These are phyloP conservation scores for Tortrix viridana DNA, from an alignment of 2,888 invertebrate genomes.

Conservation along the genomic window DNA sequence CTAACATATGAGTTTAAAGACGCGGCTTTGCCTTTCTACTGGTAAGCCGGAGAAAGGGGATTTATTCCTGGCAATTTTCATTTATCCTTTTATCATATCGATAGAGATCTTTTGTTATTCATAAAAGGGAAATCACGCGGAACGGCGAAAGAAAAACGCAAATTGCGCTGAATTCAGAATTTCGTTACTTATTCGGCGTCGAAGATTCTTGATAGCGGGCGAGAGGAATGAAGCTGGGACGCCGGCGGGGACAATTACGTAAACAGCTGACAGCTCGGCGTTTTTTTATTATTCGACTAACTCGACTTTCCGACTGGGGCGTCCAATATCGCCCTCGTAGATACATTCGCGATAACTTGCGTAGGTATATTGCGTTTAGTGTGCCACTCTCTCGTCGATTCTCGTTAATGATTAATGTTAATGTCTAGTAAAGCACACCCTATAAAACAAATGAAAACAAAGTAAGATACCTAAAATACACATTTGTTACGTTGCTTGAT, in stretches of 20 bases:
- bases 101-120: conserved; percentile 58
- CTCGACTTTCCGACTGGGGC: too few relatives aligned
- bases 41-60: conserved; percentile 44
- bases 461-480: too few relatives aligned
- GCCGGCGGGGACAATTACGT: conserved; percentile 33
- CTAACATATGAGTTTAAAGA: too few relatives aligned
- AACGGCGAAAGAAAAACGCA: conserved; percentile 57
- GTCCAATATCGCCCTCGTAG: too few relatives aligned
- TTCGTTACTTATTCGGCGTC: conserved; percentile 71
- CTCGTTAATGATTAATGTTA: too few relatives aligned
- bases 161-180: conserved; percentile 62
- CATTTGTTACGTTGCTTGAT: conserved; percentile 12
- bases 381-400: too few relatives aligned
- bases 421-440: too few relatives aligned
- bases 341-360: too few relatives aligned
- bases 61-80: conserved; percentile 46
- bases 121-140: conserved; percentile 43
- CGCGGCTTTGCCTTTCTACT: not conserved
- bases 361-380: too few relatives aligned
- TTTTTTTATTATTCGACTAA: too few relatives aligned
- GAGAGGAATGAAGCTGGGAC: conserved; percentile 58
- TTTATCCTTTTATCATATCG: conserved; percentile 61
- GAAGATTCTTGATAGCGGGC: conserved; percentile 62
- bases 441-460: too few relatives aligned
- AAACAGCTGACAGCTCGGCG: not conserved